A percentile compares a stretch with the other conserved stretches of the same genome.
Evolutionary conservation across 2,113 vertebrate species (phyloP).

Genomic region (Megaceryle torquata): DNA sequence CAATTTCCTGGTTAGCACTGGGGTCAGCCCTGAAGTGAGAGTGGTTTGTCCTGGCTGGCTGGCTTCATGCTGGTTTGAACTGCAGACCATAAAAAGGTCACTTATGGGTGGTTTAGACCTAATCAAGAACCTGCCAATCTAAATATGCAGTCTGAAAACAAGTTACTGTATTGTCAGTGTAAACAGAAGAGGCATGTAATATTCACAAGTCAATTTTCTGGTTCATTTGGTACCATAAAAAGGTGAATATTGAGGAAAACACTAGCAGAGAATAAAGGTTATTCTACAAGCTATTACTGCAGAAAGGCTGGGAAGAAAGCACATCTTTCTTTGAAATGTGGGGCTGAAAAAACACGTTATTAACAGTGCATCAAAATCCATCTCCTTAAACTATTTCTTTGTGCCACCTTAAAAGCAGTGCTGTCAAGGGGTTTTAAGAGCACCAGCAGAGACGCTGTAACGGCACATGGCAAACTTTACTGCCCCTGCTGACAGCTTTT

Average conservation of each 20-base stretch:
- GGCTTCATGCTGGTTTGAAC: neutral
- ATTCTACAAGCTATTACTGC: neutral
- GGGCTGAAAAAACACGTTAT: neutral
- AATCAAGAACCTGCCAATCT: neutral
- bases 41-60: fast-evolving
- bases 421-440: neutral
- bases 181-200: neutral
- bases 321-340: neutral
- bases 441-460: slow-evolving; percentile 2
- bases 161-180: neutral
- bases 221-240: slow-evolving; percentile 14
- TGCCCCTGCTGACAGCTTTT: neutral
- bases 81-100: neutral
- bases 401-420: neutral
- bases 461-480: neutral
- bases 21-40: neutral
- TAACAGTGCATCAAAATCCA: slow-evolving; percentile 41
- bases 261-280: neutral
- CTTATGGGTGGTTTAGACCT: neutral
- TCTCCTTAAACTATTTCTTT: slow-evolving; percentile 6
- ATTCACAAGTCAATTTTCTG: slow-evolving; percentile 22
- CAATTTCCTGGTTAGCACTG: too few species aligned
- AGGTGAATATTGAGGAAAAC: neutral
- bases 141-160: neutral
- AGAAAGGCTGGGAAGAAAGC: slow-evolving; percentile 5